Evolutionary conservation across 2,113 vertebrate genomes (phyloP).

Genomic region (Platanista minor): DNA sequence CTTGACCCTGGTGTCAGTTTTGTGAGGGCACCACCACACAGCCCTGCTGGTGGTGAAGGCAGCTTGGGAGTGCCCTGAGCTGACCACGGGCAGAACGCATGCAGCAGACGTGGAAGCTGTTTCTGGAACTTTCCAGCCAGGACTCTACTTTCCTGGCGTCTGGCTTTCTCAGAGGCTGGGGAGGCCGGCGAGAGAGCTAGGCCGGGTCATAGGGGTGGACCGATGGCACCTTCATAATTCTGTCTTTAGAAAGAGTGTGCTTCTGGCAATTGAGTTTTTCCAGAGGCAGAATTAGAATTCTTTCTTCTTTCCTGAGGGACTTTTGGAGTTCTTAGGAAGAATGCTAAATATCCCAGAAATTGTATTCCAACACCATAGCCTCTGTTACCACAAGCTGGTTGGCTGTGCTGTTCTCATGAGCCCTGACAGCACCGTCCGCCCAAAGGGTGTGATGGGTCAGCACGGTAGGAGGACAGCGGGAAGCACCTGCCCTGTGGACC

Average conservation of each 20-base stretch:
- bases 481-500: not conserved
- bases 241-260: not conserved
- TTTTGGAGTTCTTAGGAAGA: not conserved
- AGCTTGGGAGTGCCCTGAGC: too few relatives aligned
- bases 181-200: not conserved
- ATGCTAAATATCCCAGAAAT: not conserved
- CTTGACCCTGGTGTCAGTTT: not conserved
- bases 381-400: not conserved
- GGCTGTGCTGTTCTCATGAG: not conserved
- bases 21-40: not conserved
- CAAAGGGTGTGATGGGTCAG: not conserved
- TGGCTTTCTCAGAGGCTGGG: not conserved
- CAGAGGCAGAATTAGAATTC: not conserved
- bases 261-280: not conserved
- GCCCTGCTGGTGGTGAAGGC: not conserved
- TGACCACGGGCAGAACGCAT: not conserved
- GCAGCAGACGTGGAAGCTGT: not conserved
- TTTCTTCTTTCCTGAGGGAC: not conserved
- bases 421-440: not conserved
- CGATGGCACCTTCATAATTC: not conserved
- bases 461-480: not conserved
- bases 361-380: not conserved
- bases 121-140: not conserved
- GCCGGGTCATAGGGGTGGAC: accelerated
- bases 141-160: not conserved